Evolutionary conservation across 2,113 vertebrate genomes (phyloP).

Genomic region (Danio rerio): DNA sequence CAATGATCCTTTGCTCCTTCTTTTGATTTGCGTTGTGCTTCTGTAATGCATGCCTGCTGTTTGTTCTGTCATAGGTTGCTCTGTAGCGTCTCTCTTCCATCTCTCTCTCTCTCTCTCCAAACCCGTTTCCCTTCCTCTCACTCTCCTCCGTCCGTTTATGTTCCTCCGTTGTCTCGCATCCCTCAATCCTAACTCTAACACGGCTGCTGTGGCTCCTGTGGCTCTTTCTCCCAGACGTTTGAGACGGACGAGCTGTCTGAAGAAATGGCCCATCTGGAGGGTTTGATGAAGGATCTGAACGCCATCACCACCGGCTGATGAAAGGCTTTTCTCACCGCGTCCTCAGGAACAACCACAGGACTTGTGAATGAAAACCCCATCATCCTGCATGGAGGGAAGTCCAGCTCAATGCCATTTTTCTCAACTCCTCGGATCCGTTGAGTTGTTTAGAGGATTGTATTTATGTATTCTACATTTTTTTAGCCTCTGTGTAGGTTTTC

Average conservation of each 20-base stretch:
- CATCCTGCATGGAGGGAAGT: conserved; percentile 51
- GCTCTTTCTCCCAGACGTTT: conserved; percentile 84
- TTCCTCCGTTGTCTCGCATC: conserved; percentile 1
- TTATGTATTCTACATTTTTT: conserved; percentile 10
- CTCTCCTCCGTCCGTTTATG: too few species aligned
- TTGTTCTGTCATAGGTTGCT: conserved; percentile 12
- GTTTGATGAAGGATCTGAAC: conserved; percentile 99
- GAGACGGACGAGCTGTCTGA: conserved; percentile 97
- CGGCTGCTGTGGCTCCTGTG: conserved; percentile 28
- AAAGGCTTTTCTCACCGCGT: conserved; percentile 60
- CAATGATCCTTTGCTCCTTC: background rate
- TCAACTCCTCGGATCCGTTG: conserved; percentile 62
- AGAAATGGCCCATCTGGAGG: conserved; percentile 99
- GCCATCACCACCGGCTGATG: conserved; percentile 92
- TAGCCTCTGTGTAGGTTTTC: conserved; percentile 13
- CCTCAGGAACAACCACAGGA: conserved; percentile 78
- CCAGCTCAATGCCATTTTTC: conserved; percentile 50
- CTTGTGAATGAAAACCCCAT: conserved; percentile 63
- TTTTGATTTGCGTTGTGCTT: background rate
- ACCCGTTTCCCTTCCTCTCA: background rate
- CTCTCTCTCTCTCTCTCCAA: conserved; percentile 62
- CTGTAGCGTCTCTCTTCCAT: conserved; percentile 64
- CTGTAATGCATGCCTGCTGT: conserved; percentile 3
- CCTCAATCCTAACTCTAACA: conserved; percentile 47
- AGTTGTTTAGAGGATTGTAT: conserved; percentile 4